A percentile compares a stretch with the other conserved stretches of the same genome.
Conservation (phyloP, 2,888 invertebrate species). For the Erebia aethiops region DNA sequence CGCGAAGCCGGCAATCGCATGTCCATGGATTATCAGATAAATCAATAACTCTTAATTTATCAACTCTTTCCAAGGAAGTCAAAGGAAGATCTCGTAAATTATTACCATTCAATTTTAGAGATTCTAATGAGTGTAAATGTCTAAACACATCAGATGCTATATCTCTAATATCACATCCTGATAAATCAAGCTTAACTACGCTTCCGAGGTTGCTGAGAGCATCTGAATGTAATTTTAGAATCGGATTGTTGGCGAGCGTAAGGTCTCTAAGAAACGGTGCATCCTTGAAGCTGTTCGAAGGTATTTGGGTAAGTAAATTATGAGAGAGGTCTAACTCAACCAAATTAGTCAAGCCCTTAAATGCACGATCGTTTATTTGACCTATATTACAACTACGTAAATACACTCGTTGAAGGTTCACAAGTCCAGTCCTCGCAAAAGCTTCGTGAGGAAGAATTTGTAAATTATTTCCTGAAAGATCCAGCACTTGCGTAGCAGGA, state of each 20-base stretch:
- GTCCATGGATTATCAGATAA: slow-evolving; percentile 94
- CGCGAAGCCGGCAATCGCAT: slow-evolving; percentile 92
- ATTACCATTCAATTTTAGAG: slow-evolving; percentile 91
- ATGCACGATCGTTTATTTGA: slow-evolving; percentile 92
- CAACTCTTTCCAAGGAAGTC: slow-evolving; percentile 88
- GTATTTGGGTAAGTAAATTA: slow-evolving; percentile 91
- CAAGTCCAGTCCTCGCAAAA: slow-evolving; percentile 90
- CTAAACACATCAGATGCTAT: slow-evolving; percentile 89
- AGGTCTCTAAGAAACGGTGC: slow-evolving; percentile 92
- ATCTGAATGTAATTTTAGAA: slow-evolving; percentile 89
- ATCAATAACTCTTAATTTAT: slow-evolving; percentile 90
- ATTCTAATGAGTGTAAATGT: slow-evolving; percentile 89
- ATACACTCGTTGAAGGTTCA: slow-evolving; percentile 94
- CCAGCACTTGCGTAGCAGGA: slow-evolving; percentile 94
- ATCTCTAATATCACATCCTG: slow-evolving; percentile 90
- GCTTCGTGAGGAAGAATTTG: slow-evolving; percentile 92
- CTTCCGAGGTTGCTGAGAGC: slow-evolving; percentile 89
- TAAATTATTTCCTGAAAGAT: slow-evolving; percentile 93
- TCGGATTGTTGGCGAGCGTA: slow-evolving; percentile 91
- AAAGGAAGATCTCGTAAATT: slow-evolving; percentile 88
- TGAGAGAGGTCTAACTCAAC: slow-evolving; percentile 94
- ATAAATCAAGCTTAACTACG: slow-evolving; percentile 92
- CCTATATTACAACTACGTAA: slow-evolving; percentile 92
- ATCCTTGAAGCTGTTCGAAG: slow-evolving; percentile 90
- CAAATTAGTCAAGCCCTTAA: slow-evolving; percentile 93